Base-by-base conservation (phyloP, 2,113 vertebrate genomes). In the Lagopus muta region DNA sequence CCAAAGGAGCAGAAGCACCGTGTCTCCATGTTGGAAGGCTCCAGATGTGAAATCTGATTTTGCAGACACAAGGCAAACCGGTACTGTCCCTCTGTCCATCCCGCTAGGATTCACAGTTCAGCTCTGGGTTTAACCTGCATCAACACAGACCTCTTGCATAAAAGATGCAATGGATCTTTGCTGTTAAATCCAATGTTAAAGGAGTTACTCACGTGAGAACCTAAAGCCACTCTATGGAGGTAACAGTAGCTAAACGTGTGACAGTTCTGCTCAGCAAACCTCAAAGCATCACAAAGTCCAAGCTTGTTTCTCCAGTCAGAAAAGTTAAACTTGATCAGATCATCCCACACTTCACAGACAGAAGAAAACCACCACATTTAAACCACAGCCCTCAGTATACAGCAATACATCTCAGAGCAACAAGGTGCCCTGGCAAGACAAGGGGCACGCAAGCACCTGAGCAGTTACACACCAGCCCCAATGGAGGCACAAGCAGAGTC, bases 31-130 rank as follows among this genome's bases (percentile, higher is more conserved):
- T 1, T 61, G 45, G 45, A 85, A 71, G 45, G 10, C 40, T 21
- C 64, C 10, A 66, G 43, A 87, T 38, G 34, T n/a, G 34, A 77
- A 73, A 77, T 34, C 47, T 71, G 40, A 74, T 90, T 78, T 72
- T 52, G 74, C 52, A 91, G 65, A 72, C 22, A 64, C 36, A 43
- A 83, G n/a, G 30, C 52, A 92, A 92, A 58, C n/a, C 61, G 27
- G 2, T 8, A 40, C 13, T 2, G 0, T 20, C 69, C 62, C 15
- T 62, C 78, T 38, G 47, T 77, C 34, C n/a, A 27, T 25, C 13
- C 85, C 64, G 45, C 42, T 19, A 45, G 18, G 75, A n/a, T 27
- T 78, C 73, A 78, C 13, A 36, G 65, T 58, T 61, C 62, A 5
- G 5, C 62, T 75, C 73, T 58, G 57, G 20, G 18, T 61, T 85